Percentiles rank a stretch among this genome's conserved stretches.
phyloP scores from a whole-genome alignment of 1,140 invertebrate genomes.

The Drosophila guanche region DNA sequence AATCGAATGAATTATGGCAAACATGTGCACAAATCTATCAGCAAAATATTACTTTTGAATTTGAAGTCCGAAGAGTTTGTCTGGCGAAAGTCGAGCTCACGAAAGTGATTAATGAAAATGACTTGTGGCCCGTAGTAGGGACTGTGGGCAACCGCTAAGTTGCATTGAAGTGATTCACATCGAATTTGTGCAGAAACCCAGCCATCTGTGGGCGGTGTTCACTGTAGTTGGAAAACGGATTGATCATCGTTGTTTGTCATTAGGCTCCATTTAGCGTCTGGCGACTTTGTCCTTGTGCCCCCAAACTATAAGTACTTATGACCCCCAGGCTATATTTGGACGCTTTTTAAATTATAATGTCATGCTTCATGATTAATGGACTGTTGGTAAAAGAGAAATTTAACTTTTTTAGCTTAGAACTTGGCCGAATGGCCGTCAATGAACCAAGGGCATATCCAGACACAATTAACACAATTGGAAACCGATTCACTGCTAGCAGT shows the following conservation, averaged over 20 bases:
- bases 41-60: slow-evolving; percentile 53
- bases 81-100: slow-evolving; percentile 52
- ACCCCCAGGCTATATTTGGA: slow-evolving; percentile 45
- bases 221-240: slow-evolving; percentile 40
- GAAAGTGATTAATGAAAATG: slow-evolving; percentile 62
- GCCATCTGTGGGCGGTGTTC: too few species aligned
- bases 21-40: slow-evolving; percentile 77
- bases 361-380: slow-evolving; percentile 48
- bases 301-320: slow-evolving; percentile 20
- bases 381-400: slow-evolving; percentile 9
- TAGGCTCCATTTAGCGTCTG: slow-evolving; percentile 16
- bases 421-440: too few species aligned
- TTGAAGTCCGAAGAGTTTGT: slow-evolving; percentile 62
- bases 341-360: slow-evolving; percentile 59
- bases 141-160: slow-evolving; percentile 13
- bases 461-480: background rate
- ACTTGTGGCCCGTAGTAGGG: slow-evolving; percentile 22
- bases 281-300: slow-evolving; percentile 40
- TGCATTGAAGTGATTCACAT: background rate
- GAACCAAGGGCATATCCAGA: background rate
- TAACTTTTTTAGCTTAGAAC: slow-evolving; percentile 11
- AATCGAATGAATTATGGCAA: slow-evolving; percentile 68
- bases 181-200: background rate
- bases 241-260: slow-evolving; percentile 40
- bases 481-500: background rate